Conservation (phyloP, 2,888 invertebrate species). For the Nomada fucata region DNA sequence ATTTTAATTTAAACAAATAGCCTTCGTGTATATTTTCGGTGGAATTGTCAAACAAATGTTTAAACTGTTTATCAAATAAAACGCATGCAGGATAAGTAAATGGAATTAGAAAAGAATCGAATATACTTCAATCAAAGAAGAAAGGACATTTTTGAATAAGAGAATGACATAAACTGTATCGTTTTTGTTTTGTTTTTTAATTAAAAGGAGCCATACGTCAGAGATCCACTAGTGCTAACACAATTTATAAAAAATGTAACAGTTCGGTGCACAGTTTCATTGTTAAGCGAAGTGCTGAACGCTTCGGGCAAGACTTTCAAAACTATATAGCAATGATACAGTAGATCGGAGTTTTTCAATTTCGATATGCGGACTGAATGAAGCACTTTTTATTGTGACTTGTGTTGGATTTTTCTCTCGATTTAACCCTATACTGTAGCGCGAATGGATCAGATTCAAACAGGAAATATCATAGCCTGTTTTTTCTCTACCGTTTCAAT, state of each 20-base stretch:
- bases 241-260: background rate
- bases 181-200: background rate
- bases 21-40: too few relatives aligned
- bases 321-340: slow-evolving; percentile 3
- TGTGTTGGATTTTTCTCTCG: slow-evolving; percentile 45
- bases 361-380: slow-evolving; percentile 37
- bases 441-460: background rate
- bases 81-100: too few relatives aligned
- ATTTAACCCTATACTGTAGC: slow-evolving; percentile 30
- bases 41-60: too few relatives aligned
- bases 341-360: slow-evolving; percentile 41
- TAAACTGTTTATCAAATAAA: too few relatives aligned
- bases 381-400: slow-evolving; percentile 46
- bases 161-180: too few relatives aligned
- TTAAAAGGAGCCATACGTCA: background rate
- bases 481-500: background rate
- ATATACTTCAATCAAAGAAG: too few relatives aligned
- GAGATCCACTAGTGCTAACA: background rate
- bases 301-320: background rate
- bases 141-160: too few relatives aligned
- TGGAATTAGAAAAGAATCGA: too few relatives aligned
- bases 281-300: slow-evolving; percentile 8
- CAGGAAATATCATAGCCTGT: slow-evolving; percentile 25
- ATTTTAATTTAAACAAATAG: too few relatives aligned
- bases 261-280: slow-evolving; percentile 5